A percentile compares a stretch with the other conserved stretches of the same genome.
These are phyloP conservation scores for Adineta ricciae DNA, from an alignment of 2,888 invertebrate genomes.

Conservation along the genomic window DNA sequence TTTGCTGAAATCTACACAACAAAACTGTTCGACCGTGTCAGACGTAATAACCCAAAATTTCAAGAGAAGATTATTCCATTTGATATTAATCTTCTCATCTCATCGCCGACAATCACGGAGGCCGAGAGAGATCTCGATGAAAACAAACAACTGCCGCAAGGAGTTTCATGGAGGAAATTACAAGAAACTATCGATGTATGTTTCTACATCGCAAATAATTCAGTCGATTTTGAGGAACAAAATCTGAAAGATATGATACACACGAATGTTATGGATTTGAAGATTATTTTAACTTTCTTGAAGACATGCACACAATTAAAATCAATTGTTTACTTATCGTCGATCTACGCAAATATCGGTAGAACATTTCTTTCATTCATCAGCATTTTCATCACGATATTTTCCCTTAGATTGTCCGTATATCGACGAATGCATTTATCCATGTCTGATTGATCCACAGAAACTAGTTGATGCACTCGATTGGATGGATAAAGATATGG, in stretches of 20 bases:
- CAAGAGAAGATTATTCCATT: conserved; percentile 61
- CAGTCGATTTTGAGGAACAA: background rate
- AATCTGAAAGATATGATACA: conserved; percentile 62
- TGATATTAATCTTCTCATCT: conserved; percentile 49
- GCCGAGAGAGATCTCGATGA: background rate
- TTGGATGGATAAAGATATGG: conserved; percentile 53
- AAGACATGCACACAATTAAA: conserved; percentile 50
- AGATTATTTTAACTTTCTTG: conserved; percentile 65
- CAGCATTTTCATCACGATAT: no score
- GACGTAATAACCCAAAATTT: conserved; percentile 31
- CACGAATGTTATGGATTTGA: conserved; percentile 79
- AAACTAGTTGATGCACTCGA: conserved; percentile 50
- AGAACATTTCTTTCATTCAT: background rate
- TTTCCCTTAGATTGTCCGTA: background rate
- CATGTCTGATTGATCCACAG: conserved; percentile 52
- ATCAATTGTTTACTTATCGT: conserved; percentile 70
- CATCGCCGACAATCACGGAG: conserved; percentile 38
- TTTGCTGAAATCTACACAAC: conserved; percentile 57
- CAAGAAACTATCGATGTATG: conserved; percentile 2
- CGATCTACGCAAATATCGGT: conserved; percentile 74
- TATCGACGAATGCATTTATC: conserved; percentile 67
- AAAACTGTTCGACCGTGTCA: conserved; percentile 31
- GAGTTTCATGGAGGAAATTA: background rate
- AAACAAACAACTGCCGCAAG: background rate
- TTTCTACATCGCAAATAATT: background rate